Base-by-base conservation (phyloP, 2,888 invertebrate species). In the Patella caerulea region DNA sequence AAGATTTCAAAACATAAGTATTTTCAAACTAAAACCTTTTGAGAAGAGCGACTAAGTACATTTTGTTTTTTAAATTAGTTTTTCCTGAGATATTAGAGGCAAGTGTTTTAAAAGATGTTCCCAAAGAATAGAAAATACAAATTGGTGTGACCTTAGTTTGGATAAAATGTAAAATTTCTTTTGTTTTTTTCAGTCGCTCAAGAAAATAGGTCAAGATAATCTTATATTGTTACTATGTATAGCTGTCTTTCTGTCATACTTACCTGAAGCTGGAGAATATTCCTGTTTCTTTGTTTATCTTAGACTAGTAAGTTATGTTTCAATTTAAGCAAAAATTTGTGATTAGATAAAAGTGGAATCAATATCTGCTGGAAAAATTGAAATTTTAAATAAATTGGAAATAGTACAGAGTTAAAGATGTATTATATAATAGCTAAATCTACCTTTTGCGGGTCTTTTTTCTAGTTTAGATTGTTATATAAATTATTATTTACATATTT, bases 251-350 rank as follows among this genome's bases (percentile, higher is more conserved):
- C 94, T 99, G 78, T 98, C 98, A 34, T 99, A 99, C 93, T 93
- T 99, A 87, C 99, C 99, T 2, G 99, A 99, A 93, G 93, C 93
- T 69, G 99, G 99, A 85, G 98, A 99, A 93, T 99, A 99, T 93
- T 99, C 99, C 79, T 99, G 99, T 93, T 98, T 99, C 93, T 99
- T 99, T 93, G 99, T 99, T 88, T 99, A 99, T 93, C 94, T 99
- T 85, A 97, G 97, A 93, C 94, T 99, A 91, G 97, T 95, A 89
- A 91, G 93, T 91, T 24, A 29, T 24, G 65, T 29, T 3, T 3
- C 29, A 45, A 9, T 45, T 45, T 45, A 45, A 45, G 9, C 45
- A 45, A 45, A 45, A 45, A 9, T 5, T 45, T 45, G 45, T 7
- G 7, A 45, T 45, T 45, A 45, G 45, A 45, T 45, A 45, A 45